phyloP scores from a whole-genome alignment of 2,113 vertebrate species.

The Lutjanus erythropterus region DNA sequence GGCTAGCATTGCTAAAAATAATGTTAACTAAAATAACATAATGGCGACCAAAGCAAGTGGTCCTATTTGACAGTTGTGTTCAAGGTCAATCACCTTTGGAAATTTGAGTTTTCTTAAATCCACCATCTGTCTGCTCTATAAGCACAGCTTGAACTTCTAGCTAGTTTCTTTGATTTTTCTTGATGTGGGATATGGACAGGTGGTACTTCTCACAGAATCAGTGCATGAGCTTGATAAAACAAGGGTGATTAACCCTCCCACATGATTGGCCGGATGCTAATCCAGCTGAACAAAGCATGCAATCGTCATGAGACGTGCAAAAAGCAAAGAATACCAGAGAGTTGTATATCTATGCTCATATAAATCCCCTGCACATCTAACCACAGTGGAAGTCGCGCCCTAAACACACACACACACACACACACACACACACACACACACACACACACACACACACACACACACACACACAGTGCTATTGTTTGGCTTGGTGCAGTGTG shows the following conservation, averaged over 20 bases:
- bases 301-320: not conserved
- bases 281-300: not conserved
- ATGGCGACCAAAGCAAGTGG: not conserved
- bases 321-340: not conserved
- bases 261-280: not conserved
- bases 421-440: not conserved
- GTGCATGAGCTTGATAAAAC: not conserved
- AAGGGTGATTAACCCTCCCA: not conserved
- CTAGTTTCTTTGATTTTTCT: constrained; percentile 3
- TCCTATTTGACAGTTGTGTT: not conserved
- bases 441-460: not conserved
- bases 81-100: not conserved
- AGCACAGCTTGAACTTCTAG: not conserved
- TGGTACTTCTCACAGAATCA: not conserved
- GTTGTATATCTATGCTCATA: not conserved
- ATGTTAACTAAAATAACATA: not conserved
- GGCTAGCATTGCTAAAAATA: not conserved
- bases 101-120: not conserved
- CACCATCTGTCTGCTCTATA: not conserved
- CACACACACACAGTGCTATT: not conserved
- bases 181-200: not conserved
- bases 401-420: not conserved
- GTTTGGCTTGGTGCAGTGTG: constrained; percentile 6
- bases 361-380: not conserved
- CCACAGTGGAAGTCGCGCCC: not conserved